Percentiles rank a stretch among this genome's conserved stretches.
Evolutionary conservation across 2,113 vertebrate genomes (phyloP).

Genomic region (Triplophysa siluroides): DNA sequence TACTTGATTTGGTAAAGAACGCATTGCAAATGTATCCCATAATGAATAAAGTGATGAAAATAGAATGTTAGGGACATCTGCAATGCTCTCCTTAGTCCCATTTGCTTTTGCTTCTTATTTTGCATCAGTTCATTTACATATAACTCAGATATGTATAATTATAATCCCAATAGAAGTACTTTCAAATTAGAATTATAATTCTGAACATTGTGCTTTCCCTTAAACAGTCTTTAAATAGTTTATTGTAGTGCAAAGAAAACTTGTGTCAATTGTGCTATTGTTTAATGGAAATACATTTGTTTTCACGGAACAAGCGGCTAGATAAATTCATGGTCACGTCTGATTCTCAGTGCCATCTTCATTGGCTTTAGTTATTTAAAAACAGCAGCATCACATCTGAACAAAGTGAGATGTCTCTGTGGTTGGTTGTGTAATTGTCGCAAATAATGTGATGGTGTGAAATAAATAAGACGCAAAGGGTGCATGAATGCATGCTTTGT

Average conservation of each 20-base stretch:
- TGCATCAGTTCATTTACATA: not conserved
- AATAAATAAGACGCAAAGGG: conserved; percentile 29
- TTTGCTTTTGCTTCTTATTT: conserved; percentile 2
- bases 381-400: not conserved
- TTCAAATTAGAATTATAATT: not conserved
- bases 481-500: conserved; percentile 5
- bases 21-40: conserved; percentile 5
- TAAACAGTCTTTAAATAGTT: not conserved
- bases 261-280: not conserved
- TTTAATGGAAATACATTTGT: conserved; percentile 1
- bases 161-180: not conserved
- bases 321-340: conserved; percentile 9
- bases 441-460: conserved; percentile 28
- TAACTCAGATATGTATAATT: not conserved
- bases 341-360: conserved; percentile 17
- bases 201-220: not conserved
- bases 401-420: not conserved
- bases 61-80: not conserved
- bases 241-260: not conserved
- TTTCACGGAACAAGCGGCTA: not conserved
- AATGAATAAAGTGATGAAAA: conserved; percentile 5
- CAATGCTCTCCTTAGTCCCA: not conserved
- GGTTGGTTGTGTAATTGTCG: not conserved
- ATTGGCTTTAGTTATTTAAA: not conserved
- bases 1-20: conserved; percentile 25